These are phyloP conservation scores for Campoplex nolae DNA, from an alignment of 2,888 invertebrate species.

Conservation along the genomic window DNA sequence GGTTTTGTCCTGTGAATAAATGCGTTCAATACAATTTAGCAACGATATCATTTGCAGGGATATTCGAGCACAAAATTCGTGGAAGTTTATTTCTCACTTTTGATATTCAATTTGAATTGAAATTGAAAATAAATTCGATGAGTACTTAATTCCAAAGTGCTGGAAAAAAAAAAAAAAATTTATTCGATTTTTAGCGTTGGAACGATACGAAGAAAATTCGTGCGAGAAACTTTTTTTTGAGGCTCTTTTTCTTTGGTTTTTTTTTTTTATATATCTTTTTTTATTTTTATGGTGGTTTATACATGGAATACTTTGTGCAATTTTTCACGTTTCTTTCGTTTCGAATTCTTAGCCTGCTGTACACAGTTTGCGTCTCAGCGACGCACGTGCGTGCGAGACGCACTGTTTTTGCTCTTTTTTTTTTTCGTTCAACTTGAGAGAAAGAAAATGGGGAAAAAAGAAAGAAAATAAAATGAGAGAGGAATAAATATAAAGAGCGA, in stretches of 20 bases:
- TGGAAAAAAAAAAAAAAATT: neutral
- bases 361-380: slow-evolving; percentile 18
- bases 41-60: neutral
- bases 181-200: neutral
- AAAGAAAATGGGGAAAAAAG: neutral
- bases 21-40: neutral
- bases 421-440: neutral
- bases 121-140: too few relatives aligned
- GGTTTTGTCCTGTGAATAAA: too few relatives aligned
- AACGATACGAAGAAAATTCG: neutral
- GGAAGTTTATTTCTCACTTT: neutral
- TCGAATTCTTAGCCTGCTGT: slow-evolving; percentile 47
- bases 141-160: neutral
- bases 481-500: slow-evolving; percentile 24
- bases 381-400: slow-evolving; percentile 56
- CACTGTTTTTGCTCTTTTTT: slow-evolving; percentile 9
- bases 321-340: slow-evolving; percentile 22
- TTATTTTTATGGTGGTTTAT: neutral
- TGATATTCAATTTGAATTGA: neutral
- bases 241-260: neutral
- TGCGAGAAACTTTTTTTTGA: neutral
- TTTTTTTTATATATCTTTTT: neutral
- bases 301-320: slow-evolving; percentile 6
- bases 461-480: neutral
- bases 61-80: neutral